Conservation (phyloP, 2,888 invertebrate genomes). For the Drosophila acutilabella region DNA sequence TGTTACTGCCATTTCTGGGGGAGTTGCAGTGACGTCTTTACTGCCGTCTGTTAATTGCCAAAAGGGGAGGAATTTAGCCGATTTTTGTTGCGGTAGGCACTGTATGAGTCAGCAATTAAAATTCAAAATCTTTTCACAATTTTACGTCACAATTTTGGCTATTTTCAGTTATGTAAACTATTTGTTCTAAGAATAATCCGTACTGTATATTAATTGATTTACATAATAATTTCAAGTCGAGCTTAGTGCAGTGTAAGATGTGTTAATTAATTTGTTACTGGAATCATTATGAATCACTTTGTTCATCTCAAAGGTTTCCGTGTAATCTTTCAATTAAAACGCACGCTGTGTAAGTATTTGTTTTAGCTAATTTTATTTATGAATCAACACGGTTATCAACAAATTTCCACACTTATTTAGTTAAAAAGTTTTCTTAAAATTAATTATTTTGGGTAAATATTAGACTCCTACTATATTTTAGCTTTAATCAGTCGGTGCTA, state of each 20-base stretch:
- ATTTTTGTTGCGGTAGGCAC: slow-evolving; percentile 63
- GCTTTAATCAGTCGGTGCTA: neutral
- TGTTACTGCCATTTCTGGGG: slow-evolving; percentile 12
- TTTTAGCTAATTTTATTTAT: slow-evolving; percentile 8
- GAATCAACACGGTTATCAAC: slow-evolving; percentile 13
- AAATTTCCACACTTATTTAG: neutral
- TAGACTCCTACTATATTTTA: neutral
- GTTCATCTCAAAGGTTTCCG: slow-evolving; percentile 33
- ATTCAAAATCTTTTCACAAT: slow-evolving; percentile 3
- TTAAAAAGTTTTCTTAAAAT: neutral
- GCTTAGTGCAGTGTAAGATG: slow-evolving; percentile 1
- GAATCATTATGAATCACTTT: slow-evolving; percentile 49
- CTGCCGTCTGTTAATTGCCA: neutral
- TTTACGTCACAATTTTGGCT: slow-evolving; percentile 9
- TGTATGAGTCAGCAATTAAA: slow-evolving; percentile 31
- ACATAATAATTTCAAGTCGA: neutral
- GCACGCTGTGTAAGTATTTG: slow-evolving; percentile 36
- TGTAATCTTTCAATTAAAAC: slow-evolving; percentile 31
- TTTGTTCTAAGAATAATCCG: slow-evolving; percentile 22
- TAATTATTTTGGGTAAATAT: neutral
- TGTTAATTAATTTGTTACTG: slow-evolving; percentile 29
- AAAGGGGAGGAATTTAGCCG: slow-evolving; percentile 11
- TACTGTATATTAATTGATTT: slow-evolving; percentile 19
- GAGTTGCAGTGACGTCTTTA: slow-evolving; percentile 52
- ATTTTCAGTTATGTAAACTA: neutral